Evolutionary conservation across 2,888 invertebrate species (phyloP).

Genomic region (Digitonthophagus gazella): DNA sequence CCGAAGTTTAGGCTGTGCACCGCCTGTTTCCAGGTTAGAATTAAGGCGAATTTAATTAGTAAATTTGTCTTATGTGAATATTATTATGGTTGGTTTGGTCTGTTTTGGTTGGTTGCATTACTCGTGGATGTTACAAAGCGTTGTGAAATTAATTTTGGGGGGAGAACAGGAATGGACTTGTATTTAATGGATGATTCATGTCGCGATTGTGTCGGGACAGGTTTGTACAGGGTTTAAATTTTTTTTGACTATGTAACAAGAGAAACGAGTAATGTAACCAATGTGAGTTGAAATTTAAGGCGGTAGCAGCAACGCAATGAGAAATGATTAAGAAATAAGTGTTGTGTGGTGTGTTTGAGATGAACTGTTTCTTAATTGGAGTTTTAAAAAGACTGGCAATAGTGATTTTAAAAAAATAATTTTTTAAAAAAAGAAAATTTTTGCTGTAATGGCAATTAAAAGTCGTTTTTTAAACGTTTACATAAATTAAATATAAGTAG

Average conservation of each 20-base stretch:
- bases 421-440: not conserved
- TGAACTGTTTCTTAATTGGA: not conserved
- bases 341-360: not conserved
- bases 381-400: not conserved
- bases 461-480: not conserved
- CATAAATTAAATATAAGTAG: not conserved
- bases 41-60: constrained; percentile 23
- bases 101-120: not conserved
- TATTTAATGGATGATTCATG: not conserved
- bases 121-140: not conserved
- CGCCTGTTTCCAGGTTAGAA: constrained; percentile 66
- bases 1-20: constrained; percentile 67
- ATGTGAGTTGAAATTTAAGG: not conserved
- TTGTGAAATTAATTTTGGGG: not conserved
- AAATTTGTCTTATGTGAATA: constrained; percentile 3
- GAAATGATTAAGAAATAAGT: not conserved
- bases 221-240: too few species aligned
- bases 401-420: not conserved
- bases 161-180: constrained; percentile 1
- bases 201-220: too few species aligned
- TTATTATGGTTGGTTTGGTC: too few species aligned
- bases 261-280: constrained; percentile 8
- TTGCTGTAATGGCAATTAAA: not conserved
- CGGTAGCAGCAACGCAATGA: too few species aligned
- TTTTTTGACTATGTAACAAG: not conserved